Evolutionary conservation across 2,797 vertebrate species (phyloP).

Genomic region (Gymnodraco acuticeps): DNA sequence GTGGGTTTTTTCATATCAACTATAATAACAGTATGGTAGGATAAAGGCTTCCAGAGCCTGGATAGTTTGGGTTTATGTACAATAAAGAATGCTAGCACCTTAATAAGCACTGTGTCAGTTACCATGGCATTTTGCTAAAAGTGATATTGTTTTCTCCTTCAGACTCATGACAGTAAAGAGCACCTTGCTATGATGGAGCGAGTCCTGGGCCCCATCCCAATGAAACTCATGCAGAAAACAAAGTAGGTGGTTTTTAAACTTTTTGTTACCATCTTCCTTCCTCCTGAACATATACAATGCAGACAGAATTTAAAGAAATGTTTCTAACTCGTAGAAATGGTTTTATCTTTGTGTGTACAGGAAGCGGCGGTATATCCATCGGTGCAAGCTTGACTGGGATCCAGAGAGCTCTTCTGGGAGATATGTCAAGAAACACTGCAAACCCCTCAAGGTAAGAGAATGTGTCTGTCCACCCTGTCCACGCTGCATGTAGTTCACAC

Average conservation of each 20-base stretch:
- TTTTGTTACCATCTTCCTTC: too few species aligned
- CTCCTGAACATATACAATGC: not conserved
- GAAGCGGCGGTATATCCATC: conserved; percentile 88
- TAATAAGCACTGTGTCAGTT: not conserved
- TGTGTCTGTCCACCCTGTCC: not conserved
- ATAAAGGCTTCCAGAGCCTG: too few species aligned
- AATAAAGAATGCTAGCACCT: too few species aligned
- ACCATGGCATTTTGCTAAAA: not conserved
- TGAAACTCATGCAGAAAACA: conserved; percentile 89
- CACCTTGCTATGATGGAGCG: conserved; percentile 99
- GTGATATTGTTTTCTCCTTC: conserved; percentile 11
- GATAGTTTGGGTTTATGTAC: too few species aligned
- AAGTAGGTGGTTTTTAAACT: conserved; percentile 74
- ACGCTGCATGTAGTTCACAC: not conserved
- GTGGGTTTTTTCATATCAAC: too few species aligned
- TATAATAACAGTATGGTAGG: too few species aligned
- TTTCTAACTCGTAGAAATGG: not conserved
- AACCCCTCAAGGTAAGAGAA: conserved; percentile 87
- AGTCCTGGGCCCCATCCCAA: conserved; percentile 90
- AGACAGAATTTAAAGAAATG: not conserved
- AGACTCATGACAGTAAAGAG: conserved; percentile 94
- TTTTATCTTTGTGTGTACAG: conserved; percentile 65
- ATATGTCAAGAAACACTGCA: conserved; percentile 88
- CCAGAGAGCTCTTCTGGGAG: conserved; percentile 86
- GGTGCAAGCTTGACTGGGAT: conserved; percentile 89